phyloP scores from a whole-genome alignment of 2,113 vertebrate species.

The Lethenteron reissneri region DNA sequence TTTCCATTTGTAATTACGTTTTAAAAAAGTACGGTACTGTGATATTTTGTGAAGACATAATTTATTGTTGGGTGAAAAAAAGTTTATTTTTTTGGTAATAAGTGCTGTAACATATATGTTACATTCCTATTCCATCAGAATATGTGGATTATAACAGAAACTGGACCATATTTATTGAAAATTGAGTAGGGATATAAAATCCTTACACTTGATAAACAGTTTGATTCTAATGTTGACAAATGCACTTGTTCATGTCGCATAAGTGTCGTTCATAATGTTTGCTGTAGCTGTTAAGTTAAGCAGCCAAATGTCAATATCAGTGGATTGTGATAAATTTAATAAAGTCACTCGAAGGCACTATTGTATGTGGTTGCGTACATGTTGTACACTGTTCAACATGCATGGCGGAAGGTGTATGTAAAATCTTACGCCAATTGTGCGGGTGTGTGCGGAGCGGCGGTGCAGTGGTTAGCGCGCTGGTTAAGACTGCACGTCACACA shows the following conservation, averaged over 20 bases:
- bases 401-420: too few species aligned
- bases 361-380: neutral
- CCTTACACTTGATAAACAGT: neutral
- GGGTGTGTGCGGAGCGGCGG: too few species aligned
- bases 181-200: slow-evolving; percentile 1
- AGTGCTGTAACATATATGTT: slow-evolving; percentile 1
- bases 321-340: slow-evolving; percentile 5
- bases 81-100: slow-evolving; percentile 1
- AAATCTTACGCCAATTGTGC: too few species aligned
- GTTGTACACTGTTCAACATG: neutral
- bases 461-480: too few species aligned
- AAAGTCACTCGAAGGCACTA: slow-evolving; percentile 2
- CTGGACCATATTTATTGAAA: slow-evolving; percentile 1
- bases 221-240: slow-evolving; percentile 6
- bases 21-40: slow-evolving; percentile 5
- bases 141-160: slow-evolving; percentile 4
- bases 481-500: too few species aligned
- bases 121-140: neutral
- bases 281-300: slow-evolving; percentile 3
- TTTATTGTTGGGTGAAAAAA: slow-evolving; percentile 6
- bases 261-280: slow-evolving; percentile 2
- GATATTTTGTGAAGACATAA: slow-evolving; percentile 2
- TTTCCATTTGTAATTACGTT: neutral
- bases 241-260: slow-evolving; percentile 3
- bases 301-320: slow-evolving; percentile 6